A percentile compares a stretch with the other conserved stretches of the same genome.
Conservation (phyloP, 2,113 vertebrate genomes). For the Azemiops feae region DNA sequence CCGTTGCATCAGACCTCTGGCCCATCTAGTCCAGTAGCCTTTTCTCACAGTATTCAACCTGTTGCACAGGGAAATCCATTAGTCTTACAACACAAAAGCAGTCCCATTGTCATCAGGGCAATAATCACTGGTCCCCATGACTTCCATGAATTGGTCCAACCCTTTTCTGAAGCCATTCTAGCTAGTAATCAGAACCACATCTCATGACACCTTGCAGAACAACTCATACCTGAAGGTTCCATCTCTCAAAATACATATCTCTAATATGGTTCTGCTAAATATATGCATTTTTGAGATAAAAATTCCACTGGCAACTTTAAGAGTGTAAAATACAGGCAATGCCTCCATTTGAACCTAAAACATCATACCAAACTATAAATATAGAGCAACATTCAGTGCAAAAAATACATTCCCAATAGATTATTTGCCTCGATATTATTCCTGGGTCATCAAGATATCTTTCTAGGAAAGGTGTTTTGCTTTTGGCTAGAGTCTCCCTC, state of each 20-base stretch:
- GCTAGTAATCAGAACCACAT: neutral
- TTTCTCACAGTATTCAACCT: neutral
- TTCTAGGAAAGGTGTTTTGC: conserved; percentile 67
- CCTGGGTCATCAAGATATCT: conserved; percentile 61
- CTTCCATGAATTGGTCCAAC: neutral
- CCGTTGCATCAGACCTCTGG: neutral
- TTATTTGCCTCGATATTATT: conserved; percentile 48
- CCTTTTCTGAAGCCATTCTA: neutral
- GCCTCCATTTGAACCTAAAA: neutral
- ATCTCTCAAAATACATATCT: neutral
- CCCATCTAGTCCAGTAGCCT: neutral
- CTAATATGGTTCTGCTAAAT: neutral
- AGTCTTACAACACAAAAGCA: neutral
- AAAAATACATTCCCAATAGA: conserved; percentile 11
- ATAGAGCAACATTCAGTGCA: neutral
- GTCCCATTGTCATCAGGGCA: neutral
- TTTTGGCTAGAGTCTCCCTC: conserved; percentile 60
- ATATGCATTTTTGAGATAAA: neutral
- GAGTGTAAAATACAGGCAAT: neutral
- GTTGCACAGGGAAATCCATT: neutral
- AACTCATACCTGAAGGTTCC: neutral
- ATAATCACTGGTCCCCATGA: neutral
- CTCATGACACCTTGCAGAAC: neutral
- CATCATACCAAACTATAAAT: neutral
- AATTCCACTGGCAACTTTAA: neutral